Evolutionary conservation across 2,797 vertebrate genomes (phyloP).

Genomic region (Malacoctenus gilli): DNA sequence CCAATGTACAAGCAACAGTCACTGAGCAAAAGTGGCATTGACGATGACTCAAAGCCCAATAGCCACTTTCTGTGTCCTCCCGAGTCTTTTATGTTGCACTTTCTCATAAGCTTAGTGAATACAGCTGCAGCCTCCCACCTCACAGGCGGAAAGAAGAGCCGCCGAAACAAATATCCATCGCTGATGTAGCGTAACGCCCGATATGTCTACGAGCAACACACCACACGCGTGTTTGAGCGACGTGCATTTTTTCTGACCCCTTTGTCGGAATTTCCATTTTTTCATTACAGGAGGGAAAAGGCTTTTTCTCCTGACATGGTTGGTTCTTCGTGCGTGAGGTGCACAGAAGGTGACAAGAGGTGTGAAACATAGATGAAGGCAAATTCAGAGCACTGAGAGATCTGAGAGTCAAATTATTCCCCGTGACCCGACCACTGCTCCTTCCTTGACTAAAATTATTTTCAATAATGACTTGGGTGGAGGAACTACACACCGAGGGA

Average conservation of each 20-base stretch:
- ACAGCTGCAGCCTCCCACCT: no score
- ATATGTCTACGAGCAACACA: background rate
- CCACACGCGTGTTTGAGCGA: conserved; percentile 12
- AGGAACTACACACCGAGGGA: conserved; percentile 11
- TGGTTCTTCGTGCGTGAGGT: conserved; percentile 2
- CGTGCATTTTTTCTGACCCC: conserved; percentile 9
- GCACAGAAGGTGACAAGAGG: conserved; percentile 17
- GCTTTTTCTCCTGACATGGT: no score
- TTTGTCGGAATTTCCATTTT: conserved; percentile 14
- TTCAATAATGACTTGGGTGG: conserved; percentile 48
- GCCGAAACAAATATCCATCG: no score
- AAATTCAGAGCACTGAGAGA: conserved; percentile 31
- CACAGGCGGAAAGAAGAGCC: no score
- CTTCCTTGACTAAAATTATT: conserved; percentile 36
- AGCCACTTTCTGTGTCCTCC: no score
- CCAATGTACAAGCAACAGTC: no score
- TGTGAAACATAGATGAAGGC: conserved; percentile 20
- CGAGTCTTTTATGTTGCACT: no score
- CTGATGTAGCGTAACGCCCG: background rate
- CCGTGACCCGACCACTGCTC: conserved; percentile 31
- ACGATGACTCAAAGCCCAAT: no score
- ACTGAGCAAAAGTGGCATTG: no score
- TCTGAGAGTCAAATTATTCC: conserved; percentile 60
- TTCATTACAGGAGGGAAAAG: conserved; percentile 42
- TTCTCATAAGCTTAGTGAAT: no score